A percentile compares a stretch with the other conserved stretches of the same genome.
These are phyloP conservation scores for Neogobius melanostomus DNA, from an alignment of 2,113 vertebrate species.

Conservation along the genomic window DNA sequence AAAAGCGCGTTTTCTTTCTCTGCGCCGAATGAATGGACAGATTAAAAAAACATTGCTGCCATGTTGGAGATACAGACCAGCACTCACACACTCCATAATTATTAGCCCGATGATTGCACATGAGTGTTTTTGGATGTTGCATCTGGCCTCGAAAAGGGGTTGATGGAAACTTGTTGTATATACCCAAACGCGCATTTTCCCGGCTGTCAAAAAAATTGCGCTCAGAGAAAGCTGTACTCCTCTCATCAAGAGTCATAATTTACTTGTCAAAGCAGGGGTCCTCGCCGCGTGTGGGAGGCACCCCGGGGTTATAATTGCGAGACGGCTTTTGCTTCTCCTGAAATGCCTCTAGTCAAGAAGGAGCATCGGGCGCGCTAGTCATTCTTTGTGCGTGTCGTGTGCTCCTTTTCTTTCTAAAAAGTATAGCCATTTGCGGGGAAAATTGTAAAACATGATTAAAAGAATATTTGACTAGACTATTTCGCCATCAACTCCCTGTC, in stretches of 20 bases:
- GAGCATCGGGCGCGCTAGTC: conserved; percentile 43
- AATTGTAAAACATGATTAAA: conserved; percentile 48
- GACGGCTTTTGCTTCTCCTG: conserved; percentile 52
- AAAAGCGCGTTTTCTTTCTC: conserved; percentile 12
- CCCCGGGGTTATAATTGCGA: conserved; percentile 68
- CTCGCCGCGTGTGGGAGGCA: conserved; percentile 60
- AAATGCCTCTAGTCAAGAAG: conserved; percentile 67
- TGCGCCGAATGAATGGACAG: conserved; percentile 52
- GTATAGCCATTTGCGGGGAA: conserved; percentile 57
- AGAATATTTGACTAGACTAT: conserved; percentile 47
- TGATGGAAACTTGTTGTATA: conserved; percentile 69
- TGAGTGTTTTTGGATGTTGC: conserved; percentile 67
- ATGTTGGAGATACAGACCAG: conserved; percentile 58
- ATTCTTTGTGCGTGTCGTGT: conserved; percentile 56
- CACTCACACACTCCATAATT: conserved; percentile 70
- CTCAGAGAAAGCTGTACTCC: conserved; percentile 64
- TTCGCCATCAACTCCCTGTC: conserved; percentile 56
- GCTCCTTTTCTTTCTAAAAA: conserved; percentile 53
- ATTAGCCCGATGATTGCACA: conserved; percentile 71
- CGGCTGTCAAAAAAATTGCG: conserved; percentile 66
- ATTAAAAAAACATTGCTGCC: conserved; percentile 68
- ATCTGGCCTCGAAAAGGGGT: conserved; percentile 49
- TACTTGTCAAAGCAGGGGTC: conserved; percentile 74
- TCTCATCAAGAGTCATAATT: conserved; percentile 76
- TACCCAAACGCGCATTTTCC: conserved; percentile 56